Evolutionary conservation across 2,113 vertebrate genomes (phyloP), one percentile per base, ranked within the genome.

Genomic region (Epinephelus lanceolatus): DNA sequence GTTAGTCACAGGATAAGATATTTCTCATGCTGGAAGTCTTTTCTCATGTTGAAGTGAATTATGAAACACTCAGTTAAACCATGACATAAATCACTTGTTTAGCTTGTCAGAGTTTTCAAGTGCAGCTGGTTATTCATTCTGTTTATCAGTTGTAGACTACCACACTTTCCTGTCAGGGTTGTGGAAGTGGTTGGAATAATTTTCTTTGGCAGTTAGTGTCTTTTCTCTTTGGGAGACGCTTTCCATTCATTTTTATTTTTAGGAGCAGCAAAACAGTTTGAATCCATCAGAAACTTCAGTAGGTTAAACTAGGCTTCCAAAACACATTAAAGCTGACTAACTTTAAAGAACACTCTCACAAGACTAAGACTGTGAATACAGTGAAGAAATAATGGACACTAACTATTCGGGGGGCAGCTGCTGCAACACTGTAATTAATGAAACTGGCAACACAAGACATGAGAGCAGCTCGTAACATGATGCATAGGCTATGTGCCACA

Each of bases 71-170:
- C 10, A 11, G n/a, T 62, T 37, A 37, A 37, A 62, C 9, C 30
- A 12, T 12, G 60, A 37, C 33, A 17, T 21, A 62, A 61, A 42
- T 42, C 21, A 23, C 21, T 65, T 63, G 61, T 37, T 33, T 27
- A 60, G 57, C 57, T 60, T 30, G 25, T 60, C 57, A 59, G 15
- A 59, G 56, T 17, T 30, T 37, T 37, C 59, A 62, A 62, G 33
- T 47, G 30, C 60, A 62, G 60, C 60, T 62, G 60, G 10, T 62
- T 12, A 18, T 62, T 62, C 17, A 62, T 18, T 62, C 60, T 62
- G 60, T 62, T 37, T 12, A 62, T 37, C 18, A 11, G 59, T 61
- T 17, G 5, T 3, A 37, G 19, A 19, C 59, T 30, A 61, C 25
- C 13, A 17, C 57, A 30, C 27, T 61, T 30, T 61, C 59, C 59